Conservation (phyloP, 2,888 invertebrate genomes). For the Lathronympha strigana region DNA sequence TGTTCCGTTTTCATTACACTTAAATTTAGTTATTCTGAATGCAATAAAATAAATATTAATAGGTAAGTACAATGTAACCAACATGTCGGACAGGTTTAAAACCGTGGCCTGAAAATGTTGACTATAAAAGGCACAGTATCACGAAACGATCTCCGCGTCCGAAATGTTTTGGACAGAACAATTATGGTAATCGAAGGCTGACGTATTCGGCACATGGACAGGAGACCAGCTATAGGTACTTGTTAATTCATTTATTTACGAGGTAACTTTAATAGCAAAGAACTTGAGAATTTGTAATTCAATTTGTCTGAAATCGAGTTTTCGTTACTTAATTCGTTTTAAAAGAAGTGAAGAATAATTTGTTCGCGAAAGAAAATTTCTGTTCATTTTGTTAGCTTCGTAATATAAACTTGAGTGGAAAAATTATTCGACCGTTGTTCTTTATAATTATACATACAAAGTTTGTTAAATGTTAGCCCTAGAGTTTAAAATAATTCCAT, state of each 20-base stretch:
- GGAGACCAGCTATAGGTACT: background rate
- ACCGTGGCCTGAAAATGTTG: constrained; percentile 44
- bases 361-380: constrained; percentile 4
- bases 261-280: background rate
- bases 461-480: background rate
- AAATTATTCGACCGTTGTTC: background rate
- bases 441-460: background rate
- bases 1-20: background rate
- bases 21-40: background rate
- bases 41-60: background rate
- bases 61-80: background rate
- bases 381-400: background rate
- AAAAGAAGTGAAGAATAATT: constrained; percentile 13
- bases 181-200: constrained; percentile 42
- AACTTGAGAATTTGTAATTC: background rate
- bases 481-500: background rate
- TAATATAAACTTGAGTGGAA: background rate
- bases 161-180: constrained; percentile 32
- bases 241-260: background rate
- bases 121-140: constrained; percentile 41
- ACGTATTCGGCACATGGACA: constrained; percentile 47
- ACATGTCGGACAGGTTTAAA: constrained; percentile 7
- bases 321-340: background rate
- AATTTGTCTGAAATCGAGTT: background rate
- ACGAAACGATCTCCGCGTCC: constrained; percentile 25